Conservation (phyloP, 2,113 vertebrate genomes). For the Amphilophus citrinellus region DNA sequence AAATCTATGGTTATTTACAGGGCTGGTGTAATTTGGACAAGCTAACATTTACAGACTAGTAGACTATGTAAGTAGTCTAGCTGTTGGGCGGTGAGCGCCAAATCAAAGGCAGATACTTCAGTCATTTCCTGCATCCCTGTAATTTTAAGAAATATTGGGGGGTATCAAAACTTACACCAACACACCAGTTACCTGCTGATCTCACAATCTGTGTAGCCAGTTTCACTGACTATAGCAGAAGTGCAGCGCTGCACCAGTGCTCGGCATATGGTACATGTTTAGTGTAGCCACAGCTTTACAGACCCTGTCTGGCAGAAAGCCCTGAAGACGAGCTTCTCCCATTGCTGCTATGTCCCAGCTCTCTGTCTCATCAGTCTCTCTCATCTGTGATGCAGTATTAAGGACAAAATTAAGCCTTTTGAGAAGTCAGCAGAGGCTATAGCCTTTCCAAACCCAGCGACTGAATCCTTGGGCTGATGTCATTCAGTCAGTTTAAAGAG, state of each 20-base stretch:
- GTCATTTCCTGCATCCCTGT: slow-evolving; percentile 15
- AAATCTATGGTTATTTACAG: neutral
- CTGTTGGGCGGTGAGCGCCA: neutral
- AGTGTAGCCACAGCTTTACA: neutral
- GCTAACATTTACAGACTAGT: neutral
- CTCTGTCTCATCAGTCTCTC: neutral
- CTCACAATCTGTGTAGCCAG: neutral
- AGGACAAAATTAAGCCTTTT: neutral
- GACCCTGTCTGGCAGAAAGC: too few relatives aligned
- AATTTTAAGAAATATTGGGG: neutral
- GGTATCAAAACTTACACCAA: neutral
- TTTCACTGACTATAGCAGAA: neutral
- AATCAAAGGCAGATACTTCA: neutral
- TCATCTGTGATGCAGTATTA: neutral
- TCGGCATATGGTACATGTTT: neutral
- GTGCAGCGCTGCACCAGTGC: neutral
- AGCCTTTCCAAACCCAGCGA: neutral
- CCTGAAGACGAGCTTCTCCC: neutral
- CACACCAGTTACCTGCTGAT: neutral
- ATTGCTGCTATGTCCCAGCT: neutral
- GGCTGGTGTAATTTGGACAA: neutral
- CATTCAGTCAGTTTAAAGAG: neutral
- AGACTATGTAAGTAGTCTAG: neutral
- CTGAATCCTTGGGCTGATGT: neutral
- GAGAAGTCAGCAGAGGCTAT: too few relatives aligned